Conservation (phyloP, 2,888 invertebrate species). For the Abrostola triplasia region DNA sequence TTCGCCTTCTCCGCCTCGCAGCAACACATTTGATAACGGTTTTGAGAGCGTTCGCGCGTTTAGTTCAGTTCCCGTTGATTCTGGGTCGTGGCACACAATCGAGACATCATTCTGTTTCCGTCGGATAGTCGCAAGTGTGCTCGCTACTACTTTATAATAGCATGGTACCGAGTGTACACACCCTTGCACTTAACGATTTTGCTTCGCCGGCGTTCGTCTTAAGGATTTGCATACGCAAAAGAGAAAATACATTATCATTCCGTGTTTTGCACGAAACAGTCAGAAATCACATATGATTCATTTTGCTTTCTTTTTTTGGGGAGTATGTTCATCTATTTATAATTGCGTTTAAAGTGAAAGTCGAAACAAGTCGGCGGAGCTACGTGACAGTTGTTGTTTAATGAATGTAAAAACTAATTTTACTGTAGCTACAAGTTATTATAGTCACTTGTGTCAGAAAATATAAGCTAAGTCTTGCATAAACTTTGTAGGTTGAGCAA, state of each 20-base stretch:
- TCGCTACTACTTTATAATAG: constrained; percentile 25
- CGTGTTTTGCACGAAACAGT: constrained; percentile 58
- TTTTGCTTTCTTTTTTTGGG: constrained; percentile 79
- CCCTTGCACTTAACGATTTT: constrained; percentile 37
- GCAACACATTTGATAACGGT: constrained; percentile 84
- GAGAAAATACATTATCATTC: constrained; percentile 70
- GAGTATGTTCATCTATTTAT: constrained; percentile 74
- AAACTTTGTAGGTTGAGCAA: no score
- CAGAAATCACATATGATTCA: constrained; percentile 69
- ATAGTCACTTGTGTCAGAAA: constrained; percentile 1
- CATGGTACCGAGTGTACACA: constrained; percentile 23
- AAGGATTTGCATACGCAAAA: constrained; percentile 64
- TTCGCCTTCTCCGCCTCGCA: constrained; percentile 65
- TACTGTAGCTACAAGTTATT: constrained; percentile 6
- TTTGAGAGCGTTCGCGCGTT: constrained; percentile 76
- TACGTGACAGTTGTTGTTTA: constrained; percentile 64
- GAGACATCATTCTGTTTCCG: constrained; percentile 61
- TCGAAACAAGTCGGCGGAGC: constrained; percentile 66
- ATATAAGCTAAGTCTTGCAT: not conserved
- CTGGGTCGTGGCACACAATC: constrained; percentile 77
- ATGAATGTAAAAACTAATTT: constrained; percentile 20
- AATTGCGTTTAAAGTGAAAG: constrained; percentile 79
- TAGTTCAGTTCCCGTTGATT: constrained; percentile 70
- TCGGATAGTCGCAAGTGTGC: constrained; percentile 55
- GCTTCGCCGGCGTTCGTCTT: constrained; percentile 21